Conservation (phyloP, 1,140 invertebrate genomes). For the Onthophagus taurus region DNA sequence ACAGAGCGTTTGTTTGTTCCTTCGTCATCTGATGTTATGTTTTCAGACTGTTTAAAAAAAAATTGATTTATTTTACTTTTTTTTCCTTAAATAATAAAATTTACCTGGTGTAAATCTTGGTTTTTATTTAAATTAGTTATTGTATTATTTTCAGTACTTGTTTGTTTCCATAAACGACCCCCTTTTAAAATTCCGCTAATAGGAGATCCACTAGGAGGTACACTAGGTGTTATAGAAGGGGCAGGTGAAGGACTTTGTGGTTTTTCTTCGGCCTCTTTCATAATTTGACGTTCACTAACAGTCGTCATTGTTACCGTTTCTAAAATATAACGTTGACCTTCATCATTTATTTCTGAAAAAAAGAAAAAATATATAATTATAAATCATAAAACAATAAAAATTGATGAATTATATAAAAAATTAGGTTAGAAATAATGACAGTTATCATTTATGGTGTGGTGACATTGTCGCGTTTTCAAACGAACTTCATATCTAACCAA, state of each 20-base stretch:
- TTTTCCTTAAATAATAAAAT: conserved; percentile 1
- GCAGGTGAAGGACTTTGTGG: conserved; percentile 10
- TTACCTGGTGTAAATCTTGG: conserved; percentile 21
- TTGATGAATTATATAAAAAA: too few species aligned
- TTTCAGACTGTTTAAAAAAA: too few species aligned
- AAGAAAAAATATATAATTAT: too few species aligned
- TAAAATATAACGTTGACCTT: conserved; percentile 53
- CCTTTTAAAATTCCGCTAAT: conserved; percentile 53
- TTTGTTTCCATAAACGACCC: conserved; percentile 51
- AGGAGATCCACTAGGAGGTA: conserved; percentile 38
- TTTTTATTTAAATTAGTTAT: conserved; percentile 19
- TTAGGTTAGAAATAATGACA: too few species aligned
- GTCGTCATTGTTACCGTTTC: conserved; percentile 61
- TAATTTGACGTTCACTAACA: conserved; percentile 44
- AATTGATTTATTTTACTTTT: too few species aligned
- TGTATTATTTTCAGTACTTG: conserved; percentile 36
- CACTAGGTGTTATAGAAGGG: conserved; percentile 30
- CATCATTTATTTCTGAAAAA: too few species aligned
- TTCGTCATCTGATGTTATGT: conserved; percentile 41
- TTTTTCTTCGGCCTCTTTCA: conserved; percentile 18
- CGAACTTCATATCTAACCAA: too few species aligned
- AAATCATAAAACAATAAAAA: too few species aligned
- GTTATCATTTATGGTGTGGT: too few species aligned
- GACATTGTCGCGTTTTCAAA: too few species aligned
- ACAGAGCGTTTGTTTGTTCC: conserved; percentile 40